phyloP scores from a whole-genome alignment of 2,797 vertebrate genomes.

The Diceros bicornis region DNA sequence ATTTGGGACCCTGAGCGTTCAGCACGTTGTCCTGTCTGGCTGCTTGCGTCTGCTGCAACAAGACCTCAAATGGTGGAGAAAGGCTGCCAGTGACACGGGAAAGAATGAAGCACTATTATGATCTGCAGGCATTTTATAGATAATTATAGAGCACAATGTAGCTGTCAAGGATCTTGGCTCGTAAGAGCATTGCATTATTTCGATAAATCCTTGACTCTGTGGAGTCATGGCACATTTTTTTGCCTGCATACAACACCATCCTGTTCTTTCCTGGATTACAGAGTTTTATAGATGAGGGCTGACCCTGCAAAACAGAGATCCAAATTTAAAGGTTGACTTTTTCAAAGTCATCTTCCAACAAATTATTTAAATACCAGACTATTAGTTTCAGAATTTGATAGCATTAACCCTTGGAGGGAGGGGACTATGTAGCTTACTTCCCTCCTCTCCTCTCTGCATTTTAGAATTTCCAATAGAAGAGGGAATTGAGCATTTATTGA shows the following conservation, averaged over 20 bases:
- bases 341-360: neutral
- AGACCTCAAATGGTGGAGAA: neutral
- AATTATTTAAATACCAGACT: neutral
- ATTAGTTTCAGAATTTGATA: neutral
- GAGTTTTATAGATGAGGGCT: neutral
- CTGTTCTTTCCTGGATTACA: neutral
- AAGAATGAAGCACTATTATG: conserved; percentile 23
- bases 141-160: conserved; percentile 59
- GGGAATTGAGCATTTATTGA: neutral
- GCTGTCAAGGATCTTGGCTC: conserved; percentile 66
- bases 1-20: neutral
- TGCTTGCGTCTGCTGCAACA: neutral
- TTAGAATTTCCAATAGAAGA: neutral
- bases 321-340: neutral
- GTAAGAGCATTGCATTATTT: conserved; percentile 60
- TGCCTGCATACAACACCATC: neutral
- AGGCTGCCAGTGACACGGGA: neutral
- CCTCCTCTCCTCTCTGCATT: accelerated
- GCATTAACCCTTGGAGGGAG: neutral
- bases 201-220: conserved; percentile 22
- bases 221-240: neutral
- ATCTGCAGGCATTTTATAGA: conserved; percentile 66
- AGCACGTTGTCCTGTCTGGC: accelerated
- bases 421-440: accelerated
- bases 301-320: neutral